These are phyloP conservation scores for Hippopotamus amphibius DNA, from an alignment of 2,113 vertebrate species.

Conservation along the genomic window DNA sequence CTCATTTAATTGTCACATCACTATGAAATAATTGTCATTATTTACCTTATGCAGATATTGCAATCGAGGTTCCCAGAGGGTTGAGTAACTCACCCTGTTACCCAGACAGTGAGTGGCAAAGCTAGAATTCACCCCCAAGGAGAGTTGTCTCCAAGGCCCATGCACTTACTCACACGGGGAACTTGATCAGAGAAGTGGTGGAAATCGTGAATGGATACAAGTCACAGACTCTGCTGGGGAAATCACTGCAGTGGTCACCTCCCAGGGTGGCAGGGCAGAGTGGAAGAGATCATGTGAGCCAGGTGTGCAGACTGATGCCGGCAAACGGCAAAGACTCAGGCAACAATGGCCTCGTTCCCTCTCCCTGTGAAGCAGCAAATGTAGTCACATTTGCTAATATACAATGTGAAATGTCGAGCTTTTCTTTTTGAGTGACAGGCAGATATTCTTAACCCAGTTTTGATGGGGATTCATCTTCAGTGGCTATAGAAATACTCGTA, in stretches of 20 bases:
- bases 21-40: not conserved
- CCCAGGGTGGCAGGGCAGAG: not conserved
- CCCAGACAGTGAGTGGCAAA: not conserved
- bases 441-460: slow-evolving; percentile 52
- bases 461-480: slow-evolving; percentile 60
- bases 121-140: not conserved
- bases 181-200: not conserved
- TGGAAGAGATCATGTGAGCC: not conserved
- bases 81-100: not conserved
- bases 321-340: not conserved
- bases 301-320: not conserved
- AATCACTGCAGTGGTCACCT: not conserved
- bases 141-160: not conserved
- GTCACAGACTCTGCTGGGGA: not conserved
- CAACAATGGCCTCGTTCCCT: not conserved
- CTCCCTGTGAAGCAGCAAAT: not conserved
- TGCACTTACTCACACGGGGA: not conserved
- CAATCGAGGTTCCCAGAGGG: not conserved
- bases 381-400: not conserved
- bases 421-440: not conserved
- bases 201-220: not conserved
- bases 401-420: not conserved
- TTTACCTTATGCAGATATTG: not conserved
- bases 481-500: slow-evolving; percentile 23
- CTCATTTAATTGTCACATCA: not conserved